phyloP scores from a whole-genome alignment of 2,888 invertebrate species.

The Achlya flavicornis region DNA sequence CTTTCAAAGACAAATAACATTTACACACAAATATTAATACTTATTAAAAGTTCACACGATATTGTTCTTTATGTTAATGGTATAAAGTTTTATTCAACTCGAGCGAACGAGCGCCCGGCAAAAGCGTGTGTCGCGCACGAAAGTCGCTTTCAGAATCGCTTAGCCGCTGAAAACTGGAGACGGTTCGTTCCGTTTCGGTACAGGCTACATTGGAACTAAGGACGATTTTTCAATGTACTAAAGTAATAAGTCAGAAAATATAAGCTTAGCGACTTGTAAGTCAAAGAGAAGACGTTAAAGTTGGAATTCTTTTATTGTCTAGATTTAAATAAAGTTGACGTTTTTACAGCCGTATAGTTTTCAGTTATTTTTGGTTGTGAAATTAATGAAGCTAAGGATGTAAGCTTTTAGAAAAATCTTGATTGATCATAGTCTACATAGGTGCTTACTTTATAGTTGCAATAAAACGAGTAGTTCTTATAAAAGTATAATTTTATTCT shows the following conservation, averaged over 20 bases:
- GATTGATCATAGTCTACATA: too few relatives aligned
- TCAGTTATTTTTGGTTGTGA: too few relatives aligned
- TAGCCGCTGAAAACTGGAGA: constrained; percentile 45
- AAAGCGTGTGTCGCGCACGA: constrained; percentile 46
- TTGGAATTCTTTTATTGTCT: too few relatives aligned
- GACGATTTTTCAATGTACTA: background rate
- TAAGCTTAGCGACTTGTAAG: background rate
- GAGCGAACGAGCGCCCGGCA: constrained; percentile 22
- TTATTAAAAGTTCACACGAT: constrained; percentile 9
- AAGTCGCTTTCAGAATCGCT: constrained; percentile 44
- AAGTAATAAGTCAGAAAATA: background rate
- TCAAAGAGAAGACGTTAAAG: background rate
- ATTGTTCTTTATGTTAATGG: constrained; percentile 16
- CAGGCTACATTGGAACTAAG: background rate
- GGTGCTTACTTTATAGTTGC: too few relatives aligned
- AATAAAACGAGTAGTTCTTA: too few relatives aligned
- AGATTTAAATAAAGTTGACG: too few relatives aligned
- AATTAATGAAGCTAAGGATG: too few relatives aligned
- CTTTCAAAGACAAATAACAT: background rate
- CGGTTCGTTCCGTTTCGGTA: constrained; percentile 16
- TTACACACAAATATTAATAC: background rate
- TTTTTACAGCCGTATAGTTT: too few relatives aligned
- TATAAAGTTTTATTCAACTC: constrained; percentile 20
- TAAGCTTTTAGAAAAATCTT: too few relatives aligned
- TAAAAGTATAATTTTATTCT: too few relatives aligned